Evolutionary conservation across 2,797 vertebrate species (phyloP).

Genomic region (Peromyscus melanophrys): DNA sequence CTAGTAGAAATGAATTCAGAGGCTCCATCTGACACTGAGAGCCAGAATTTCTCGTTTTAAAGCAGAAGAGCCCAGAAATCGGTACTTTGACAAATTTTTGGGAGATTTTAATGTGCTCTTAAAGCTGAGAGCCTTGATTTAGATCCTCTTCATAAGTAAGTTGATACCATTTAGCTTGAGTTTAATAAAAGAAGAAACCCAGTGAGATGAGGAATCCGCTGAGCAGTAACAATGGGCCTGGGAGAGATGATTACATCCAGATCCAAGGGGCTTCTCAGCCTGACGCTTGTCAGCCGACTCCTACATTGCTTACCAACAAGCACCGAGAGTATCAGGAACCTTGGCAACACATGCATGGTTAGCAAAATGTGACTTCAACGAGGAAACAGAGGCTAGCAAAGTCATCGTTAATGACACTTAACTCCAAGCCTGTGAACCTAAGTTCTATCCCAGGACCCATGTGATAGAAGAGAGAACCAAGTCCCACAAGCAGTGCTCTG

Average conservation of each 20-base stretch:
- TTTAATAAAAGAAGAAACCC: not conserved
- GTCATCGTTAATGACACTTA: not conserved
- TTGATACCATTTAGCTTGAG: not conserved
- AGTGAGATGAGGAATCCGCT: not conserved
- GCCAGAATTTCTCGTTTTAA: not conserved
- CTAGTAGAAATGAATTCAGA: not conserved
- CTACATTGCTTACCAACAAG: not conserved
- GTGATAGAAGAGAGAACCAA: not conserved
- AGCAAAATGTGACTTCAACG: not conserved
- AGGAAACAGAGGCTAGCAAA: not conserved
- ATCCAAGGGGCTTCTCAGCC: not conserved
- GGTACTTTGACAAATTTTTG: not conserved
- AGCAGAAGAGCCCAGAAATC: not conserved
- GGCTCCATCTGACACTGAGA: accelerated
- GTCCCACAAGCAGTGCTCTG: not conserved
- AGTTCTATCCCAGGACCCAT: not conserved
- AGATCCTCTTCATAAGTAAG: not conserved
- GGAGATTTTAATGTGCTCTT: not conserved
- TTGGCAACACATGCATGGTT: not conserved
- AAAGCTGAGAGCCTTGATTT: not conserved
- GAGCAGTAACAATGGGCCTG: not conserved
- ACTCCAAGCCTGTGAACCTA: too few relatives aligned
- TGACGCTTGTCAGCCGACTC: not conserved
- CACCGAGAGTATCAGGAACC: not conserved
- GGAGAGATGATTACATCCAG: not conserved